A percentile compares a stretch with the other conserved stretches of the same genome.
Evolutionary conservation across 2,113 vertebrate genomes (phyloP).

Genomic region (Chitala chitala): DNA sequence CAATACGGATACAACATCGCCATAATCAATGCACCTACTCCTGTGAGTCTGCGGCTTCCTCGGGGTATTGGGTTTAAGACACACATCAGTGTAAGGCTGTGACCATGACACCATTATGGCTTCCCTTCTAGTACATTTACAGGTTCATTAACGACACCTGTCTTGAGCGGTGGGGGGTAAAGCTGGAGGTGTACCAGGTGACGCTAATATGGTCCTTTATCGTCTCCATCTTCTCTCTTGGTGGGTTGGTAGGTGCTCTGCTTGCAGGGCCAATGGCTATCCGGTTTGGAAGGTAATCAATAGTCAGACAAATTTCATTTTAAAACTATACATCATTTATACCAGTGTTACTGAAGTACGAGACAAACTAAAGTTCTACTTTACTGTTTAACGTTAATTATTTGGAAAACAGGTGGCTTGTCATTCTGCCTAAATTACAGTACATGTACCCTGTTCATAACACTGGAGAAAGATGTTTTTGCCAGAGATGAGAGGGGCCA

Average conservation of each 20-base stretch:
- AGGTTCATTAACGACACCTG: constrained; percentile 75
- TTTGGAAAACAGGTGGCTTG: too few relatives aligned
- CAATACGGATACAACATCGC: constrained; percentile 88
- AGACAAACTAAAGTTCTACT: too few relatives aligned
- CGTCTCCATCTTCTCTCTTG: constrained; percentile 76
- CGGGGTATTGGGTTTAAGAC: neutral
- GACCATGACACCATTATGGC: neutral
- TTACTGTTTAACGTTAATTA: too few relatives aligned
- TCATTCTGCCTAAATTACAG: too few relatives aligned
- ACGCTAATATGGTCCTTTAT: constrained; percentile 82
- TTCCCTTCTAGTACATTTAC: constrained; percentile 71
- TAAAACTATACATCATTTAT: too few relatives aligned
- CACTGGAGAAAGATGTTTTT: too few relatives aligned
- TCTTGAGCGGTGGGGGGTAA: constrained; percentile 57
- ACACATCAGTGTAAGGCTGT: neutral
- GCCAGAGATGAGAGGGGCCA: too few relatives aligned
- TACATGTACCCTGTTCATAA: too few relatives aligned
- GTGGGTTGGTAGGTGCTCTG: constrained; percentile 73
- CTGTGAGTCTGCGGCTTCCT: constrained; percentile 54
- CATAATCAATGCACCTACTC: constrained; percentile 80
- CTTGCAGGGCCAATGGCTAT: constrained; percentile 79
- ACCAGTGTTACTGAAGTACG: too few relatives aligned
- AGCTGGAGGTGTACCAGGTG: constrained; percentile 59
- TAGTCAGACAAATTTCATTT: neutral
- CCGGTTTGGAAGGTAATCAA: constrained; percentile 70